phyloP scores from a whole-genome alignment of 2,888 invertebrate genomes.

The Chrysolina haemoptera region DNA sequence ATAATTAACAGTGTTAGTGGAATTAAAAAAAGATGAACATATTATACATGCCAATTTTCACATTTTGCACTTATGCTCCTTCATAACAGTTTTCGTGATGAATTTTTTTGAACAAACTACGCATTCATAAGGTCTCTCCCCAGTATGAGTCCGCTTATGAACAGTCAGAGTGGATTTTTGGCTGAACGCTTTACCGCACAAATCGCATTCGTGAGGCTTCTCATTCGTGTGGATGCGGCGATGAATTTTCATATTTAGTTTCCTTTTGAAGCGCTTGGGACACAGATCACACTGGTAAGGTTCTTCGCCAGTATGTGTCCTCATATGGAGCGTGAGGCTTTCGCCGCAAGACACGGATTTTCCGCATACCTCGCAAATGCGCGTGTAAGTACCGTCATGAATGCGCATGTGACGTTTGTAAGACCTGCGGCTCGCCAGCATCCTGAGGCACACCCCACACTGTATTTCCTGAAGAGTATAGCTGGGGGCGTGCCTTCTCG shows the following conservation, averaged over 20 bases:
- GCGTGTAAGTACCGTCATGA: background rate
- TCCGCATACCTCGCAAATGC: conserved; percentile 24
- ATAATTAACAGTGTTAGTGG: too few relatives aligned
- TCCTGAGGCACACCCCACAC: background rate
- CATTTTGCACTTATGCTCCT: conserved; percentile 12
- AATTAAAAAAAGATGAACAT: too few relatives aligned
- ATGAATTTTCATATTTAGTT: conserved; percentile 19
- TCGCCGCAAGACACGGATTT: background rate
- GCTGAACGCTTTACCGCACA: conserved; percentile 46
- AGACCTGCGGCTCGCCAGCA: background rate
- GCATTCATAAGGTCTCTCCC: conserved; percentile 14
- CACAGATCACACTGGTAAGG: conserved; percentile 20
- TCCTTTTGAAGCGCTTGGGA: conserved; percentile 23
- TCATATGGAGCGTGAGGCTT: conserved; percentile 1
- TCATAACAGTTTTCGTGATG: conserved; percentile 5
- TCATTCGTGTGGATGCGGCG: conserved; percentile 56
- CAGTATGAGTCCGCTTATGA: conserved; percentile 41
- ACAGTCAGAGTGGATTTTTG: conserved; percentile 58
- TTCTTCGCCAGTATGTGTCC: conserved; percentile 17
- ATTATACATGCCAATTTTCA: background rate
- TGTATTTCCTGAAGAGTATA: background rate
- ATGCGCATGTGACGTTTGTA: conserved; percentile 10
- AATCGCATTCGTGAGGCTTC: conserved; percentile 54
- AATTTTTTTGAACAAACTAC: conserved; percentile 1
- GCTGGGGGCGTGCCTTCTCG: background rate